phyloP scores from a whole-genome alignment of 2,797 vertebrate genomes.

The Tachyglossus aculeatus region DNA sequence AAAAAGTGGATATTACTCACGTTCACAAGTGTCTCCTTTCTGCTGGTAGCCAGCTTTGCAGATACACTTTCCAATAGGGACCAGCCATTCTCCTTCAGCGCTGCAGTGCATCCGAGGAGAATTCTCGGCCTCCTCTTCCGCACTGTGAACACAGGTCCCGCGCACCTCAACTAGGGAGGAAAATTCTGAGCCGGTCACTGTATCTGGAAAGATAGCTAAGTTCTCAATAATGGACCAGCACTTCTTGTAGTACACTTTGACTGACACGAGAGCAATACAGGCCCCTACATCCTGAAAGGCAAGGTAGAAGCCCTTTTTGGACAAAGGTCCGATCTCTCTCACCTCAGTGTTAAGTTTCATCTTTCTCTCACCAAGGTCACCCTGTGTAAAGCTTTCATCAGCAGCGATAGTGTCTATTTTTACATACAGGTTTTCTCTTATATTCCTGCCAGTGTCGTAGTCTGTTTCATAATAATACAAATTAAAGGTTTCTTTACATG shows the following conservation, averaged over 20 bases:
- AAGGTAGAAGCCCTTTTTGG: slow-evolving; percentile 96
- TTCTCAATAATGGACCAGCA: slow-evolving; percentile 99
- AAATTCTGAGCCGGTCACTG: slow-evolving; percentile 98
- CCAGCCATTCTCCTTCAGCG: slow-evolving; percentile 97
- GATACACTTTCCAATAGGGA: slow-evolving; percentile 99
- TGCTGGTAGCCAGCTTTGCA: slow-evolving; percentile 98
- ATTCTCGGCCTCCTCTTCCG: slow-evolving; percentile 96
- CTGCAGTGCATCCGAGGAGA: slow-evolving; percentile 99
- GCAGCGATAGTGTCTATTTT: slow-evolving; percentile 99
- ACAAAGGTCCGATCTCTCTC: slow-evolving; percentile 95
- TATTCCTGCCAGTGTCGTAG: slow-evolving; percentile 93
- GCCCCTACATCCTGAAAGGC: slow-evolving; percentile 99
- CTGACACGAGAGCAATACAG: slow-evolving; percentile 97
- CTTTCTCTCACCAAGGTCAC: slow-evolving; percentile 97
- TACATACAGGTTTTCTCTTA: slow-evolving; percentile 96
- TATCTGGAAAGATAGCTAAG: slow-evolving; percentile 97
- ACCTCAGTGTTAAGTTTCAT: slow-evolving; percentile 99
- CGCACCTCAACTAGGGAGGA: slow-evolving; percentile 98
- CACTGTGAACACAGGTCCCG: slow-evolving; percentile 92
- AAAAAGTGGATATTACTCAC: slow-evolving; percentile 81
- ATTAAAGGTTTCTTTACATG: slow-evolving; percentile 99
- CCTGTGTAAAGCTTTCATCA: slow-evolving; percentile 99
- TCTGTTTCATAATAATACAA: slow-evolving; percentile 98
- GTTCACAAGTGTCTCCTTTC: slow-evolving; percentile 96
- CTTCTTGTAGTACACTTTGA: slow-evolving; percentile 99